These are phyloP conservation scores for Taphrorychus bicolor DNA, from an alignment of 2,888 invertebrate genomes.

Conservation along the genomic window DNA sequence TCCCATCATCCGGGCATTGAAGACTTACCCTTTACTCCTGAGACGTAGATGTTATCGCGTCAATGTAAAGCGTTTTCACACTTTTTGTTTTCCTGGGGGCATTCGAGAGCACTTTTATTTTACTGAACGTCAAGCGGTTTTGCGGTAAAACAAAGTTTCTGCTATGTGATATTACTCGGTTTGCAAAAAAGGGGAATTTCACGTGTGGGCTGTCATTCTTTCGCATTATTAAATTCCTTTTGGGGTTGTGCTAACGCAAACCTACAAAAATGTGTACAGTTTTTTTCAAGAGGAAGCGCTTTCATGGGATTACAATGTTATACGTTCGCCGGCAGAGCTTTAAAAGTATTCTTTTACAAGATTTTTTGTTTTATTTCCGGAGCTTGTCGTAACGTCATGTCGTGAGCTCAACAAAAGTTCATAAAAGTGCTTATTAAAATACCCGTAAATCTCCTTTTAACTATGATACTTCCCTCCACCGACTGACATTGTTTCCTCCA, in stretches of 20 bases:
- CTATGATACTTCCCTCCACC: no score
- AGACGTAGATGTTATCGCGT: conserved; percentile 33
- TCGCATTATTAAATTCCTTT: conserved; percentile 23
- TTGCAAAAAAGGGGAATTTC: conserved; percentile 14
- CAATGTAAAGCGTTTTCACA: conserved; percentile 33
- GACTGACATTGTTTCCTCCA: not conserved
- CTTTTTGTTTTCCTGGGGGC: conserved; percentile 25
- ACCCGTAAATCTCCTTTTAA: not conserved
- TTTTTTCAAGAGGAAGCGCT: not conserved
- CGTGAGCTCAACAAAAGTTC: not conserved
- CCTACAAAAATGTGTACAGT: not conserved
- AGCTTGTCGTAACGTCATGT: not conserved
- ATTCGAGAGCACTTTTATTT: conserved; percentile 25
- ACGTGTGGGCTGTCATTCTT: conserved; percentile 4
- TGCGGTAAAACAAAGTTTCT: conserved; percentile 20
- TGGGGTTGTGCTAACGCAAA: not conserved
- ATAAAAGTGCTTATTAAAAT: not conserved
- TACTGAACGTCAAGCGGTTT: conserved; percentile 19
- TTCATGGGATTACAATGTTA: not conserved
- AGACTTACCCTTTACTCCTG: conserved; percentile 36
- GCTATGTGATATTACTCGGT: conserved; percentile 10
- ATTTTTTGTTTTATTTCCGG: not conserved
- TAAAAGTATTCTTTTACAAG: not conserved
- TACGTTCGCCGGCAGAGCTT: not conserved
- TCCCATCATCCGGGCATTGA: conserved; percentile 34